Base-by-base conservation (phyloP, 2,113 vertebrate species). In the Uropsilus gracilis region DNA sequence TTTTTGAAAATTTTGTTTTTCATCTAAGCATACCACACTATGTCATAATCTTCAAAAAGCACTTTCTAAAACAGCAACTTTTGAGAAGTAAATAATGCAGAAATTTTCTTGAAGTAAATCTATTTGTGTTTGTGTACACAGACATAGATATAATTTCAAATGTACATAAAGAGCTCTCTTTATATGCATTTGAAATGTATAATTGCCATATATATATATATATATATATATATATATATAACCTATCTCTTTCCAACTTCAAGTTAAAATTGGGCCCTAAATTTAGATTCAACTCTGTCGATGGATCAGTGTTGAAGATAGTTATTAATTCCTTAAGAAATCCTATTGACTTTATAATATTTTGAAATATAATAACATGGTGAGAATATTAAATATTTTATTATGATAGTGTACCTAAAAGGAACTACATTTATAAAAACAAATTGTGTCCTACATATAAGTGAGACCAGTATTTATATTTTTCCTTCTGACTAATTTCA, bases 1-100 rank as follows among this genome's bases (percentile, higher is more conserved):
- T 53, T 95, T 95, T 96, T 89, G 84, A 66, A 91, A 96, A 86
- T 89, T 3, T 5, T 87, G 14, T 3, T 91, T 30, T 94, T 97
- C 61, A 37, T 89, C 39, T 86, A 57, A 44, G n/a, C 78, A 80
- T 85, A 8, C 2, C 28, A 63, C 7, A 89, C 46, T 80, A 86
- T 94, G 28, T 78, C 20, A 91, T 53, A 30, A 75, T 46, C 86
- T 92, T 95, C 68, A 92, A 6, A 94, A 89, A 84, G 3, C 17
- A 95, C 2, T 28, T 94, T 94, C 83, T 93, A 91, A 93, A 96
- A 90, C 14, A 97, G 5, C 1, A 55, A n/a, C 17, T 69, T 53
- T 48, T 90, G 18, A 95, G 39, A 80, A 81, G 39, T 80, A 78
- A 96, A 42, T 94, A 68, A 78, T 94, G 94, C 96, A 95, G 59